These are phyloP conservation scores for Punctoribates punctum DNA, from an alignment of 2,888 invertebrate species.

Conservation along the genomic window DNA sequence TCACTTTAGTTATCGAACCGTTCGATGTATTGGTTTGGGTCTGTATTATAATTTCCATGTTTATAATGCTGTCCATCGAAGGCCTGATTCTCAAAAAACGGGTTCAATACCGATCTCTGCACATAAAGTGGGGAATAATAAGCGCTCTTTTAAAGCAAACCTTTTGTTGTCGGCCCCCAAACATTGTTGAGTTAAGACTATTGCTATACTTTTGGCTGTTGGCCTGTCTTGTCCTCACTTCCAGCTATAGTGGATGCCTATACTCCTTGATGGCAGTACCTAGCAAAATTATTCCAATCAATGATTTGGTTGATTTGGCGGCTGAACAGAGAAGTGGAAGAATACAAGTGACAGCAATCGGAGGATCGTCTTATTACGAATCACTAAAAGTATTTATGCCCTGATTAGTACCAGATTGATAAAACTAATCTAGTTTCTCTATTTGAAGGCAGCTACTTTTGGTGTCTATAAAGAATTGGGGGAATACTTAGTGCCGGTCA, in stretches of 20 bases:
- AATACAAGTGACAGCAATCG: conserved; percentile 16
- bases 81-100: background rate
- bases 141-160: background rate
- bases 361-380: conserved; percentile 15
- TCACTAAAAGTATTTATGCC: background rate
- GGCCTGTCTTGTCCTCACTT: conserved; percentile 30
- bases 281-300: background rate
- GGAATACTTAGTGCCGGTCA: background rate
- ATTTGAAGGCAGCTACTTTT: background rate
- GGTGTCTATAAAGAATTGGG: conserved; percentile 18
- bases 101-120: background rate
- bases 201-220: background rate
- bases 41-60: background rate
- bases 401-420: too few relatives aligned
- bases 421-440: too few relatives aligned
- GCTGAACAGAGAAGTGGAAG: background rate
- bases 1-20: conserved; percentile 24
- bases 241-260: conserved; percentile 36
- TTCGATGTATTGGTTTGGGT: conserved; percentile 15
- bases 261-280: conserved; percentile 28
- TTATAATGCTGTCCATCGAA: background rate
- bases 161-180: background rate
- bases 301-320: conserved; percentile 27
- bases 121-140: conserved; percentile 5
- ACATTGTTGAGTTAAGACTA: background rate